Base-by-base conservation (phyloP, 2,888 invertebrate genomes). In the Volucella zonaria region DNA sequence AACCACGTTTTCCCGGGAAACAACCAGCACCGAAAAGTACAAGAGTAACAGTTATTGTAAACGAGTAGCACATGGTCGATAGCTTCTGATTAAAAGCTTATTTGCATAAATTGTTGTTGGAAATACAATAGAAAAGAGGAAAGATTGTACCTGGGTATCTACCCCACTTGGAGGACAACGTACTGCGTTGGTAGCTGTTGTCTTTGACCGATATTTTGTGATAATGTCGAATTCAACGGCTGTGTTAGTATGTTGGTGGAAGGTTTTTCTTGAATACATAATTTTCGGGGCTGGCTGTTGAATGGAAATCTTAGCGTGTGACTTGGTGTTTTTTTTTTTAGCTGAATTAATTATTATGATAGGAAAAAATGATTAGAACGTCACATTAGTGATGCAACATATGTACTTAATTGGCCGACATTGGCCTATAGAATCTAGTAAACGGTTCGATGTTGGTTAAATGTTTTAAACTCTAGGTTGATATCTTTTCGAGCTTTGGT, bases 161-260 rank as follows among this genome's bases (percentile, higher is more conserved):
- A 61, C 56, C 18, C 47, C 45, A 47, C 40, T 47, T 47, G 47
- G 47, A 31, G 43, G n/a, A 52, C 56, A 62, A 43, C 51, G 40
- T 59, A 62, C 47, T n/a, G 40, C 15, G 58, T 59, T 73, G 54
- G 79, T 79, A 83, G 79, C 54, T 15, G 82, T 83, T 61, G 82
- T 79, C 79, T 79, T 83, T 83, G 82, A 83, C 82, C 82, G 82
- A 83, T 56, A 79, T 83, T 74, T 68, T 51, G 38, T 64, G 74
- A 77, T 67, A 40, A 56, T 66, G 58, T 42, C 45, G 71, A 42
- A 49, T 23, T 62, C 43, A n/a, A 47, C 2, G 43, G 42, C 10
- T 12, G n/a, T 56, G 11, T 68, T 18, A 12, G 11, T 45, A 3
- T 10, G 61, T 23, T 52, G 51, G n/a, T 23, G 9, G 8, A 14